Conservation (phyloP, 2,888 invertebrate genomes). For the Nematopogon swammerdamellus region DNA sequence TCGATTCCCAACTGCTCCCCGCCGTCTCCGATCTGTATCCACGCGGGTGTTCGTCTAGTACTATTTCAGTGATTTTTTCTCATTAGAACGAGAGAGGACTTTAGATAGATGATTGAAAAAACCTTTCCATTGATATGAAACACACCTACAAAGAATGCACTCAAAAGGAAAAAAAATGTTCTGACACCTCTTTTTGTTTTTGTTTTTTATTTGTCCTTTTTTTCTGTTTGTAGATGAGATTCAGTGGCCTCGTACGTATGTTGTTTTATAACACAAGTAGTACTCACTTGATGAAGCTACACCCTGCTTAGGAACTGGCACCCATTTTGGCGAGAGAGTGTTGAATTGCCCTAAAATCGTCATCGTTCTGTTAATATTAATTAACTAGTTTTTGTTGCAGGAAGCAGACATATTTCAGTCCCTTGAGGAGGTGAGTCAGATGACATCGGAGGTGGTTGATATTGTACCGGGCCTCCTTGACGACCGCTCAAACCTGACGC, state of each 20-base stretch:
- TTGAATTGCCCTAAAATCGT: too few relatives aligned
- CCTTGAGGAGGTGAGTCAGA: conserved; percentile 17
- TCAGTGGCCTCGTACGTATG: conserved; percentile 11
- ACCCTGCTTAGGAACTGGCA: neutral
- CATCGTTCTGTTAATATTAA: neutral
- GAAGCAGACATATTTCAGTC: conserved; percentile 44
- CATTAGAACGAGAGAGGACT: too few relatives aligned
- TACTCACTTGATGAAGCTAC: too few relatives aligned
- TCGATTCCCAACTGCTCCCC: too few relatives aligned
- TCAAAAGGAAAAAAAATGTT: too few relatives aligned
- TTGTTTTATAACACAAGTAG: conserved; percentile 14
- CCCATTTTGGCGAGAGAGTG: too few relatives aligned
- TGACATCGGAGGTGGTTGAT: conserved; percentile 40
- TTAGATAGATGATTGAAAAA: too few relatives aligned
- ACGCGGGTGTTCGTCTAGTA: conserved; percentile 4
- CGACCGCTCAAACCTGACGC: conserved; percentile 60
- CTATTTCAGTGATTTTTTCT: too few relatives aligned
- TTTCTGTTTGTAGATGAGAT: too few relatives aligned
- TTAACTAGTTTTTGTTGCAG: conserved; percentile 17
- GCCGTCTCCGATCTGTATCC: conserved; percentile 1
- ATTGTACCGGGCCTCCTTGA: conserved; percentile 58
- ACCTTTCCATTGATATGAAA: too few relatives aligned
- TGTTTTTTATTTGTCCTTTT: neutral
- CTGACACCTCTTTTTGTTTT: too few relatives aligned
- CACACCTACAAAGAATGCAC: too few relatives aligned